Base-by-base conservation (phyloP, 2,888 invertebrate species). In the Aromia moschata region DNA sequence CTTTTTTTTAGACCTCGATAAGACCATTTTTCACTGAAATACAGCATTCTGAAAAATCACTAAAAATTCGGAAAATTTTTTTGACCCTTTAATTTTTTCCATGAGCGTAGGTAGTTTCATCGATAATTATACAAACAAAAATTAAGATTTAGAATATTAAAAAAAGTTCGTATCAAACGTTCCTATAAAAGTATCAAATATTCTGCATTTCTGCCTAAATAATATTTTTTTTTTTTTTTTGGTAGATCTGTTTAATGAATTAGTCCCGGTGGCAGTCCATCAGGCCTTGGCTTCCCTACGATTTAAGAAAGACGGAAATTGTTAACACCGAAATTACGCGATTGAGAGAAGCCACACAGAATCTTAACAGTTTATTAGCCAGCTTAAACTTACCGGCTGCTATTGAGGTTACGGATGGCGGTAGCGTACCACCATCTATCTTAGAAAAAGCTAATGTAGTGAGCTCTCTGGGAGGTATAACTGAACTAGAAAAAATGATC, bases 381-480 rank as follows among this genome's bases (percentile, higher is more conserved):
- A 95, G 95, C 60, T 84, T 98, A 68, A 98, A 96, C 84, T 86
- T 99, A 73, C 98, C 99, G 5, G 98, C 98, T n/a, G 95, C 97
- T 49, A 86, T 98, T 56, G 98, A 99, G 83, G 89, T 89, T 69
- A 86, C 87, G 4, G 86, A 86, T 68, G 86, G 87, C 20, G 86
- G 87, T 36, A 86, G 84, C 40, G 84, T 98, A 70, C 98, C 99
- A 0, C 94, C 90, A 52, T 96, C 96, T 10, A 84, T 99, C 63
- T 83, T 90, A 56, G 93, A 92, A 68, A 97, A 97, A 81, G 92
- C 96, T 1, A 85, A 85, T 44, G 86, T 87, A 67, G 88, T 98
- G 40, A 86, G 88, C 63, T 85, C 85, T 25, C 85, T 87, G 55
- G 96, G 96, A 38, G 97, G 98, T 0, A 83, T 92, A 59, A 80